A percentile compares a stretch with the other conserved stretches of the same genome.
Evolutionary conservation across 2,113 vertebrate species (phyloP).

Genomic region (Mormyrus lacerda): DNA sequence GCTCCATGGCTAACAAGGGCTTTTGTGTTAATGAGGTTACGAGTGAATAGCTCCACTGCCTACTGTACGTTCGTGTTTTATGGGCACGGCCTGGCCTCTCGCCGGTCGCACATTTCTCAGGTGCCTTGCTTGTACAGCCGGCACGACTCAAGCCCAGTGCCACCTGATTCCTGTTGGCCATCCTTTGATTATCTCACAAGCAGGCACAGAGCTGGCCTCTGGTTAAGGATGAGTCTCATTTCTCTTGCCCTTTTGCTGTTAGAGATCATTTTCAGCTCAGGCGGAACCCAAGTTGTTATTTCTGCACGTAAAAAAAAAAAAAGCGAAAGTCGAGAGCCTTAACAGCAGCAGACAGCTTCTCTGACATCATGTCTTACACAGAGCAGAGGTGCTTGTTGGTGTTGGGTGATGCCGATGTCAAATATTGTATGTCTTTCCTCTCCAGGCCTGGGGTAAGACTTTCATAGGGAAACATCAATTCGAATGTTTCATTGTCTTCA

Average conservation of each 20-base stretch:
- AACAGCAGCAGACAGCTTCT: not conserved
- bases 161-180: not conserved
- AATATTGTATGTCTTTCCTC: not conserved
- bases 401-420: not conserved
- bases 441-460: not conserved
- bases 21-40: constrained; percentile 32
- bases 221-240: not conserved
- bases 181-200: not conserved
- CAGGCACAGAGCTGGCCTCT: not conserved
- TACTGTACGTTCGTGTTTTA: constrained; percentile 18
- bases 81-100: constrained; percentile 20
- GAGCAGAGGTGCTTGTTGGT: not conserved
- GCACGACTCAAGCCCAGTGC: not conserved
- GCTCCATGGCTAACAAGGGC: not conserved
- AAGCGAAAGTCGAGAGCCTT: not conserved
- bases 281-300: not conserved
- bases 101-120: not conserved
- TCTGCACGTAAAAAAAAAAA: not conserved
- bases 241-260: not conserved
- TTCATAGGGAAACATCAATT: not conserved
- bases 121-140: not conserved
- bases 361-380: not conserved
- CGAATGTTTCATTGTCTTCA: not conserved
- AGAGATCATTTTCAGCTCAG: not conserved
- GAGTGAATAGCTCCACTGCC: constrained; percentile 34